Evolutionary conservation across 2,113 vertebrate genomes (phyloP).

Genomic region (Cinclus mexicanus): DNA sequence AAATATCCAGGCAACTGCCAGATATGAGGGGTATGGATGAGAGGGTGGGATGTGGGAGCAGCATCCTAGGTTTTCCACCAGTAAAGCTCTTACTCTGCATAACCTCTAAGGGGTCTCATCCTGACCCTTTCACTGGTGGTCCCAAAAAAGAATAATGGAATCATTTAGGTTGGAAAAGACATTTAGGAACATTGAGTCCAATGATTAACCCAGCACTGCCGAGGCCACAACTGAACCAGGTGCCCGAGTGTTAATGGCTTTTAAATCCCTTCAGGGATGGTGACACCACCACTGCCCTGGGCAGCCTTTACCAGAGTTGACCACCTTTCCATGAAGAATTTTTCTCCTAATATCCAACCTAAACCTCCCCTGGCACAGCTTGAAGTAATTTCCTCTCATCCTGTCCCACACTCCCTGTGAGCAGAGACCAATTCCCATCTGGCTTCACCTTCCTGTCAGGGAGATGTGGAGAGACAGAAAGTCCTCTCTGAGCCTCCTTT

Average conservation of each 20-base stretch:
- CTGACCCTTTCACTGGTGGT: not conserved
- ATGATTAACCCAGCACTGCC: not conserved
- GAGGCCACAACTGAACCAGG: not conserved
- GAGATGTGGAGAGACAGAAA: not conserved
- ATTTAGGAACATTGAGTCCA: not conserved
- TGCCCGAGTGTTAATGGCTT: not conserved
- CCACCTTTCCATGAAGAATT: not conserved
- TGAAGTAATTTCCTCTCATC: not conserved
- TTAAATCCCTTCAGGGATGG: not conserved
- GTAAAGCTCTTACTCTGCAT: fast-evolving
- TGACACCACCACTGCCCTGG: not conserved
- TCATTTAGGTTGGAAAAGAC: not conserved
- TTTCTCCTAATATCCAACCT: not conserved
- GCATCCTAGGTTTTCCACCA: not conserved
- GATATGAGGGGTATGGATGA: fast-evolving
- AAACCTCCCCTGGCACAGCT: not conserved
- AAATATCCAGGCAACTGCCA: not conserved
- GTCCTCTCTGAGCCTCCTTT: not conserved
- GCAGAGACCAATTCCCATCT: fast-evolving
- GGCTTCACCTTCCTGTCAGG: not conserved
- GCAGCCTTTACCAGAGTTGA: not conserved
- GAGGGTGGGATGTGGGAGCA: not conserved
- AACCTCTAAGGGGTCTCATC: not conserved
- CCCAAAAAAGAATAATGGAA: not conserved
- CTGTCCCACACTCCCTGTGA: not conserved